These are phyloP conservation scores for Gulo gulo DNA, from an alignment of 2,113 vertebrate species.

Conservation along the genomic window DNA sequence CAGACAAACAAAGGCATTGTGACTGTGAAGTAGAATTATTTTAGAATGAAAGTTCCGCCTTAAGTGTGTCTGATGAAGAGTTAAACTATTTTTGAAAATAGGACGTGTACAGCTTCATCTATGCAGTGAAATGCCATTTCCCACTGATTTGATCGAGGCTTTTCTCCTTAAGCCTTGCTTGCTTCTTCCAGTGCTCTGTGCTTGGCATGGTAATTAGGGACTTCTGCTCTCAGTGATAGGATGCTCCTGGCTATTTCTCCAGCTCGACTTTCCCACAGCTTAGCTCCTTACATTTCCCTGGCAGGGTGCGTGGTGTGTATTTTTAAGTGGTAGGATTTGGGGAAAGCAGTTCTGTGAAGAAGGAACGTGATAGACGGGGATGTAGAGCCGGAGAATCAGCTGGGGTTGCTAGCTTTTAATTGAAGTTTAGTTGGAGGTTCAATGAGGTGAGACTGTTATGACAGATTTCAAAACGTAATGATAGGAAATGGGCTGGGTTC, in stretches of 20 bases:
- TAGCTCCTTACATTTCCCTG: constrained; percentile 29
- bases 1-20: neutral
- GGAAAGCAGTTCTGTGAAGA: neutral
- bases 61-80: constrained; percentile 64
- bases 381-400: neutral
- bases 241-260: constrained; percentile 76
- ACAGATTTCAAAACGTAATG: constrained; percentile 68
- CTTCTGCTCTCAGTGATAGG: constrained; percentile 47
- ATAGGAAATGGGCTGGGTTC: constrained; percentile 67
- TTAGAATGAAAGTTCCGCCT: neutral
- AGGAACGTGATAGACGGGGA: neutral
- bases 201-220: constrained; percentile 81
- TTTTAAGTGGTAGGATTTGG: neutral
- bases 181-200: constrained; percentile 74
- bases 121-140: constrained; percentile 64
- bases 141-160: constrained; percentile 64
- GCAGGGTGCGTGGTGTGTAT: neutral
- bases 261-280: constrained; percentile 56
- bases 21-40: neutral
- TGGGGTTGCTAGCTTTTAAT: constrained; percentile 50
- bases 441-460: constrained; percentile 76
- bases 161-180: constrained; percentile 66
- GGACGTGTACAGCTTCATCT: constrained; percentile 57
- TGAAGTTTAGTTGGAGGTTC: constrained; percentile 72
- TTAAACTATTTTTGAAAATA: constrained; percentile 65